Evolutionary conservation across 2,888 invertebrate species (phyloP).

Genomic region (Ophion ventricosus): DNA sequence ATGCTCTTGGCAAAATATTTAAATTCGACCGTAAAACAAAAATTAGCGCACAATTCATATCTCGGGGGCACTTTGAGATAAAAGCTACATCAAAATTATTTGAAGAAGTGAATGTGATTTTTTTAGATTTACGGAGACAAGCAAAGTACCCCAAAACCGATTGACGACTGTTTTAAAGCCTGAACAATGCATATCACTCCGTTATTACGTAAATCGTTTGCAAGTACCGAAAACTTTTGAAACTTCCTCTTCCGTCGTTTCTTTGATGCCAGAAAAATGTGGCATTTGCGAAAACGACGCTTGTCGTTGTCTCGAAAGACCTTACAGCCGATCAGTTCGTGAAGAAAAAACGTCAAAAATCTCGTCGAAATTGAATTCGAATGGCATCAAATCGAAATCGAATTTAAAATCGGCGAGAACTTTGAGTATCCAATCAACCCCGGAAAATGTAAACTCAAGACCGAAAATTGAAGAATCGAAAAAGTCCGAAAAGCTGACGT

Average conservation of each 20-base stretch:
- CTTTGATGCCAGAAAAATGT: conserved; percentile 64
- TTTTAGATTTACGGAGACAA: conserved; percentile 17
- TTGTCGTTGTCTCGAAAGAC: conserved; percentile 63
- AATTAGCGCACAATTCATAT: no score
- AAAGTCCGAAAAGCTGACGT: neutral
- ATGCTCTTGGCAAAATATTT: no score
- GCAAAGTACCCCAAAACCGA: conserved; percentile 26
- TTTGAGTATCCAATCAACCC: no score
- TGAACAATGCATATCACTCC: conserved; percentile 69
- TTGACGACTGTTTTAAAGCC: conserved; percentile 66
- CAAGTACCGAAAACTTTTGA: conserved; percentile 2
- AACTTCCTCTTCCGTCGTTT: conserved; percentile 15
- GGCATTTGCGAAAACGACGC: conserved; percentile 58
- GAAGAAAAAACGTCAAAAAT: neutral
- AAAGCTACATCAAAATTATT: no score
- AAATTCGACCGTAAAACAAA: no score
- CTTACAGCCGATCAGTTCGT: neutral
- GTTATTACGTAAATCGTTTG: conserved; percentile 54
- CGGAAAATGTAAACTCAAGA: neutral
- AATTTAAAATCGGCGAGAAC: neutral
- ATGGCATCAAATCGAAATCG: neutral
- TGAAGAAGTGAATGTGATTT: conserved; percentile 9
- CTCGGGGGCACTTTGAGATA: no score
- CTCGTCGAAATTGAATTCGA: neutral
- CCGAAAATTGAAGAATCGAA: neutral